phyloP scores from a whole-genome alignment of 2,888 invertebrate genomes.

The Vandiemenella viatica region DNA sequence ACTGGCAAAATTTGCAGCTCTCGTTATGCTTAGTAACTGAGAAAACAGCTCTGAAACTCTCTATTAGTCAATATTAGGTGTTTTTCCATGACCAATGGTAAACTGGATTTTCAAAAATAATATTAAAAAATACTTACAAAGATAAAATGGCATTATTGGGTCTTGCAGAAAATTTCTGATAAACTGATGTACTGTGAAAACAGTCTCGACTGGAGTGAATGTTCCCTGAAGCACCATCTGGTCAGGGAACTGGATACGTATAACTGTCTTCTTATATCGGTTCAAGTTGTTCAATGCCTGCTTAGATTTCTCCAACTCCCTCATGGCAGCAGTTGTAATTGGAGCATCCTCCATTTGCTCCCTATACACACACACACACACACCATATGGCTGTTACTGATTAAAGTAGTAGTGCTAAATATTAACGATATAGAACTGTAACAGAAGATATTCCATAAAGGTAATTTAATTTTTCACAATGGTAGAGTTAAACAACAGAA shows the following conservation, averaged over 20 bases:
- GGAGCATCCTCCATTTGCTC: constrained; percentile 55
- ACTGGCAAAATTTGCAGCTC: too few relatives aligned
- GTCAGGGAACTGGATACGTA: constrained; percentile 78
- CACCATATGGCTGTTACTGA: too few relatives aligned
- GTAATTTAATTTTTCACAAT: too few relatives aligned
- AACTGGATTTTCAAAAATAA: too few relatives aligned
- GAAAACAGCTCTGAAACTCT: too few relatives aligned
- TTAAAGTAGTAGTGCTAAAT: too few relatives aligned
- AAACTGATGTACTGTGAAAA: constrained; percentile 56
- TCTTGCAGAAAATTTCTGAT: constrained; percentile 52
- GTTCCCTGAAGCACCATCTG: constrained; percentile 71
- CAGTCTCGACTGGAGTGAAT: constrained; percentile 61
- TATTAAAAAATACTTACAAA: constrained; percentile 24
- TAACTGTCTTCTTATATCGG: constrained; percentile 58
- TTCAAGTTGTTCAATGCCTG: constrained; percentile 40
- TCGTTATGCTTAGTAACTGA: too few relatives aligned
- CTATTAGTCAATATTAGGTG: too few relatives aligned
- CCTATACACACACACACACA: constrained; percentile 21
- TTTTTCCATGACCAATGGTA: too few relatives aligned
- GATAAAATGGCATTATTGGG: constrained; percentile 50
- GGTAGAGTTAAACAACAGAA: too few relatives aligned
- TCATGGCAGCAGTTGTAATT: constrained; percentile 48
- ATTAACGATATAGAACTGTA: too few relatives aligned
- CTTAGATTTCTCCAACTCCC: constrained; percentile 42
- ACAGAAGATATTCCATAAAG: too few relatives aligned